Base-by-base conservation (phyloP, 2,797 vertebrate genomes). In the Emydoidea blandingii region DNA sequence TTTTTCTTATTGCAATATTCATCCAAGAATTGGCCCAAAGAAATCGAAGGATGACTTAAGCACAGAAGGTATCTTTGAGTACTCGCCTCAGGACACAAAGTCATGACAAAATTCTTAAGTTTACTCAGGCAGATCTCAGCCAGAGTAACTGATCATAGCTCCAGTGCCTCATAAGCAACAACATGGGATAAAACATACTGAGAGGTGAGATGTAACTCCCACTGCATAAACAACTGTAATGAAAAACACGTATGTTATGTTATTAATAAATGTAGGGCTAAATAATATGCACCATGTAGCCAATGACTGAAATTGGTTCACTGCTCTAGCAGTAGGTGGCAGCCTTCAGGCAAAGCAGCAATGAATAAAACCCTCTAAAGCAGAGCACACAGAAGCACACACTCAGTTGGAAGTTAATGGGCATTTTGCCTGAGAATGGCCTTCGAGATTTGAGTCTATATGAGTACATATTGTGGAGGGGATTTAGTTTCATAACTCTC, bases 41-140 rank as follows among this genome's bases (percentile, higher is more conserved):
- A 12, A 2, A 18, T 0, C 2, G 54, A 0, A 4, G 25, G 8
- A 14, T 74, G 10, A 44, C 74, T 83, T 15, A 52, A 5, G 21
- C 3, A 50, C 47, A 72, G 19, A 78, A 41, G 62, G 9, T 1
- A 8, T 0, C 27, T 16, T 5, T 76, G 80, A 72, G 79, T 12
- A 4, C 29, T 49, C 37, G 59, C 27, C 59, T n/a, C 5, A 3
- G 47, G 65, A 41, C 21, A 25, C 11, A 72, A n/a, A n/a, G 21
- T 59, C 19, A 27, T 9, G 8, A 37, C 50, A 76, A 54, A 52
- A 18, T 1, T 34, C 11, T 72, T 79, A 3, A 0, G 18, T 2
- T 79, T 31, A 41, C 53, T 19, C 8, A 23, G 83, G 47, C 18
- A 85, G 79, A 83, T 21, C 83, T 65, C 50, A 65, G 47, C 9